Base-by-base conservation (phyloP, 2,888 invertebrate species). In the Lasiommata megera region DNA sequence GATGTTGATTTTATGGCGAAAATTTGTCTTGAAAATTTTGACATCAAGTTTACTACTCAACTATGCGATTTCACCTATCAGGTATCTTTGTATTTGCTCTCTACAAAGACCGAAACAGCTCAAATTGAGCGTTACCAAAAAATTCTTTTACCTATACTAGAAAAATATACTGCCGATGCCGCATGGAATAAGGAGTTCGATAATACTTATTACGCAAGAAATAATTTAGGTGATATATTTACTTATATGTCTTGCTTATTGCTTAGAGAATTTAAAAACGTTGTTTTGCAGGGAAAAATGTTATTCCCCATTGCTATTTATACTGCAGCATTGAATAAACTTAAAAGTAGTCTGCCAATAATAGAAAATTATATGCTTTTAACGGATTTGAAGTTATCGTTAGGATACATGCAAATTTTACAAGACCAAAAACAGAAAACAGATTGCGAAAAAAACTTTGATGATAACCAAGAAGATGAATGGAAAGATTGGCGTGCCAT, bases 301-400 rank as follows among this genome's bases (percentile, higher is more conserved):
- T 47, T 66, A 38, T 54, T 73, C 36, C 77, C 80, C 14, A 58
- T 67, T 11, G 70, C 67, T 56, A 58, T 75, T 40, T 77, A 74
- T 47, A 50, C 54, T 12, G 62, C 67, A 37, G 74, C 80, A 46
- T 63, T 67, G 58, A 56, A 54, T 0, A 64, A 63, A 55, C 59
- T 82, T 34, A 67, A 74, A 54, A 58, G 65, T n/a, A 55, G 55
- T 17, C 58, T 86, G 47, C 12, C 71, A 1, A n/a, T 73, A 9
- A 58, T 72, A 48, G 73, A 82, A 68, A 75, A 82, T 62, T 87
- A 86, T 54, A 43, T 77, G 9, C 55, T 76, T 44, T 28, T 85
- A 56, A 78, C 75, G 14, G 70, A 63, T 16, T 80, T 80, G 76
- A 78, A 76, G 53, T 61, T 86, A 34, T 62, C 70, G 6, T 66